These are phyloP conservation scores for Morinoia aosen DNA, from an alignment of 2,888 invertebrate species.

Conservation along the genomic window DNA sequence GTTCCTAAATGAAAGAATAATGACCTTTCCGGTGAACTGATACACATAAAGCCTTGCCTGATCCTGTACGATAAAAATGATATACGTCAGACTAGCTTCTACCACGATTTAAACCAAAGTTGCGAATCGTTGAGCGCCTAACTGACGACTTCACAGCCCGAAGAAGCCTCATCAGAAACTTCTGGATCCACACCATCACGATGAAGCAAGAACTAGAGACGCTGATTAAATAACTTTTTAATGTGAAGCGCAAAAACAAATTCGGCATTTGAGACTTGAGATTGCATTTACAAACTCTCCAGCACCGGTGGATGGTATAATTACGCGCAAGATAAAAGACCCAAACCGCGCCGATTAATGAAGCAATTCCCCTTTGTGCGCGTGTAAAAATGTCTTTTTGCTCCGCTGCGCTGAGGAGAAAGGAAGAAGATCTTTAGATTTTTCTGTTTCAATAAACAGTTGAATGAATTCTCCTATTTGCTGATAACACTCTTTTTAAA, in stretches of 20 bases:
- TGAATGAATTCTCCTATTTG: no score
- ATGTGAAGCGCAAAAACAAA: no score
- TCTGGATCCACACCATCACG: no score
- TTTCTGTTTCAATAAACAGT: neutral
- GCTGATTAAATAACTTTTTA: no score
- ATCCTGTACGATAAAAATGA: neutral
- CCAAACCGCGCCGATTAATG: neutral
- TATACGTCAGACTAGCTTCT: no score
- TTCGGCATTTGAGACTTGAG: neutral
- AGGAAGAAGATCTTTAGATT: no score
- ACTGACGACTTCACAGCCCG: no score
- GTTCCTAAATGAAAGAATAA: neutral
- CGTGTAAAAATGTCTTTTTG: neutral
- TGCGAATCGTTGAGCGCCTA: no score
- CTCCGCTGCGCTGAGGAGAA: no score
- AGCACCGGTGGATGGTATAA: neutral
- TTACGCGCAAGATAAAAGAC: neutral
- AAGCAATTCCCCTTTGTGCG: neutral
- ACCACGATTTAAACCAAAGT: no score
- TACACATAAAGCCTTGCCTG: neutral
- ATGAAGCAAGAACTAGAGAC: no score
- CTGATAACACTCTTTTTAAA: neutral
- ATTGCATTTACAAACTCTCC: neutral
- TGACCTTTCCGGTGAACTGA: neutral
- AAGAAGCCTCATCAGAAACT: no score